A percentile compares a stretch with the other conserved stretches of the same genome.
Conservation (phyloP, 2,113 vertebrate genomes). For the Triplophysa tibetana region DNA sequence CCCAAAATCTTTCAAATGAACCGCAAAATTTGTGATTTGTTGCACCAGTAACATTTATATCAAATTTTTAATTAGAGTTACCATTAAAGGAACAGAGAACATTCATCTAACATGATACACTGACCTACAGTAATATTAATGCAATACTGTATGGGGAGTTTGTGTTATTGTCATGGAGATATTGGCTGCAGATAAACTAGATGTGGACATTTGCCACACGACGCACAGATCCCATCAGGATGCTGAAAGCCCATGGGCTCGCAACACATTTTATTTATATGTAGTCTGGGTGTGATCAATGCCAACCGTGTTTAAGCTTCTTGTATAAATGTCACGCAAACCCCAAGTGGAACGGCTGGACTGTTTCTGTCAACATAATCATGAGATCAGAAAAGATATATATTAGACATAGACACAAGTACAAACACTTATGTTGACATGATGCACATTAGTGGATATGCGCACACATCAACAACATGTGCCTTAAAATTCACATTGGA, state of each 20-base stretch:
- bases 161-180: conserved; percentile 9
- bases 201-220: conserved; percentile 34
- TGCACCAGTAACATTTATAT: too few species aligned
- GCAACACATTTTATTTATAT: conserved; percentile 56
- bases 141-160: background rate
- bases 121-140: background rate
- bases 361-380: conserved; percentile 46
- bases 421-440: conserved; percentile 30
- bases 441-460: conserved; percentile 21
- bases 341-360: conserved; percentile 48
- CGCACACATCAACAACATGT: background rate
- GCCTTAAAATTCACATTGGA: background rate
- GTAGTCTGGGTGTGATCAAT: conserved; percentile 52
- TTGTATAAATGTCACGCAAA: conserved; percentile 58
- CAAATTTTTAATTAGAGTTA: too few species aligned
- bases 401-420: conserved; percentile 22
- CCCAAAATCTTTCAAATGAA: too few species aligned
- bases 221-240: conserved; percentile 24
- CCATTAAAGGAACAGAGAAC: too few species aligned
- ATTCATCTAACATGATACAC: too few species aligned
- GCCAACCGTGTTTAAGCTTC: conserved; percentile 41
- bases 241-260: conserved; percentile 6
- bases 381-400: conserved; percentile 25
- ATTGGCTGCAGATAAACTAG: background rate
- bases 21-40: too few species aligned